phyloP scores from a whole-genome alignment of 2,113 vertebrate genomes.

The Australoheros scitulus region DNA sequence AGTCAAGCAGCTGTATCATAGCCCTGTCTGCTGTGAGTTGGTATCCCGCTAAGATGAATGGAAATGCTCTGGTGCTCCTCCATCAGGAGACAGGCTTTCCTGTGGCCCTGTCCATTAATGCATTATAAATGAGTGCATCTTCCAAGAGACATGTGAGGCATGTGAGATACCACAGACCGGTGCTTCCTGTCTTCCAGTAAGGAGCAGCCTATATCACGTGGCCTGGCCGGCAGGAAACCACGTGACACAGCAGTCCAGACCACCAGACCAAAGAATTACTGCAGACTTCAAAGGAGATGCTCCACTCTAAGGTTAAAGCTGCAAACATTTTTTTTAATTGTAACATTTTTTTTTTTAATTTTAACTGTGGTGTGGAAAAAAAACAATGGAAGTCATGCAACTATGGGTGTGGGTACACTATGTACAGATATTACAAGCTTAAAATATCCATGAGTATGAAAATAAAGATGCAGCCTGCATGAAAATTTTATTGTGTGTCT shows the following conservation, averaged over 20 bases:
- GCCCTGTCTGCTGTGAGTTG: conserved; percentile 44
- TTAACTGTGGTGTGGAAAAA: not conserved
- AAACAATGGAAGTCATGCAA: not conserved
- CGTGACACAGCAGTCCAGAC: conserved; percentile 62
- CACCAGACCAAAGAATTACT: conserved; percentile 38
- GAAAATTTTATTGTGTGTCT: not conserved
- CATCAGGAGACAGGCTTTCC: conserved; percentile 59
- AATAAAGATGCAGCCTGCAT: not conserved
- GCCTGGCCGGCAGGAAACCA: conserved; percentile 71
- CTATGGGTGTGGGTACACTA: no score
- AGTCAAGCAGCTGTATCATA: conserved; percentile 39
- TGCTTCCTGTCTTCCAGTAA: conserved; percentile 79
- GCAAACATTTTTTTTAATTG: not conserved
- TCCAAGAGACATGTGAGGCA: conserved; percentile 63
- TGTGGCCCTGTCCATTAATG: conserved; percentile 68
- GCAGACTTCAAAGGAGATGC: not conserved
- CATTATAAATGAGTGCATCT: conserved; percentile 74
- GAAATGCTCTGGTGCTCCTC: conserved; percentile 46
- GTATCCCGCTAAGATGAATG: conserved; percentile 57
- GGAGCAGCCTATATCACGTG: conserved; percentile 51
- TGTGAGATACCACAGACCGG: conserved; percentile 65
- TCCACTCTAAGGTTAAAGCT: not conserved
- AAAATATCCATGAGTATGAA: not conserved
- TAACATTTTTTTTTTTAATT: not conserved
- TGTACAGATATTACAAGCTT: not conserved